Base-by-base conservation (phyloP, 2,888 invertebrate species). In the Apodemia zela region DNA sequence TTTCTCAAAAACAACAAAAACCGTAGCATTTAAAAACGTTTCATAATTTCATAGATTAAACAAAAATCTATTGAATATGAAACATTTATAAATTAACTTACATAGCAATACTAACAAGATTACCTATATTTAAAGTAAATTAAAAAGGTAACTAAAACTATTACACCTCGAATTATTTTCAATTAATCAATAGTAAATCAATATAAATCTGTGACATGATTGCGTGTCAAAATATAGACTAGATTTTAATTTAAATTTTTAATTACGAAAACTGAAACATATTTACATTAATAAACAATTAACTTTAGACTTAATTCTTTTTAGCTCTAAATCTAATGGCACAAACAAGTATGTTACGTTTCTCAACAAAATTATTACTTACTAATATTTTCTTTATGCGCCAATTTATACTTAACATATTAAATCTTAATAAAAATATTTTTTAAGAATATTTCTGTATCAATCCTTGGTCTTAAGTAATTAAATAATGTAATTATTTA, bases 21-120 rank as follows among this genome's bases (percentile, higher is more conserved):
- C 13, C 42, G 42, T 15, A 15, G 42, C 2, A 29, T 51, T 29
- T 35, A 61, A n/a, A 29, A 47, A 17, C 49, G 33, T 35, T 33
- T 49, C 51, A 61, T 51, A 33, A 61, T 61, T 10, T 21, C 49
- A 18, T 13, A 18, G 17, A 51, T 33, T 33, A 51, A 17, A 61
- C 15, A 49, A 61, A 51, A 51, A 61, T 25, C 25, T 61, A 61
- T 54, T 15, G 42, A 21, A 45, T 18, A 0, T 95, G 94, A 5
- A 95, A 81, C 80, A 94, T 95, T 67, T 94, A 94, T 59, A 95
- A 83, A 58, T 29, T 13, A 62, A 29, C 47, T 35, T 6, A 35
- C 42, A 42, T 42, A 42, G 6, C 42, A 63, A 60, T 57, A 54
- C 45, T 59, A 42, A 59, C 13, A 59, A 59, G 76, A 70, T 76